Evolutionary conservation across 1,140 invertebrate species (phyloP), one percentile per base, ranked within the genome.

Genomic region (Chrysomallon squamiferum): DNA sequence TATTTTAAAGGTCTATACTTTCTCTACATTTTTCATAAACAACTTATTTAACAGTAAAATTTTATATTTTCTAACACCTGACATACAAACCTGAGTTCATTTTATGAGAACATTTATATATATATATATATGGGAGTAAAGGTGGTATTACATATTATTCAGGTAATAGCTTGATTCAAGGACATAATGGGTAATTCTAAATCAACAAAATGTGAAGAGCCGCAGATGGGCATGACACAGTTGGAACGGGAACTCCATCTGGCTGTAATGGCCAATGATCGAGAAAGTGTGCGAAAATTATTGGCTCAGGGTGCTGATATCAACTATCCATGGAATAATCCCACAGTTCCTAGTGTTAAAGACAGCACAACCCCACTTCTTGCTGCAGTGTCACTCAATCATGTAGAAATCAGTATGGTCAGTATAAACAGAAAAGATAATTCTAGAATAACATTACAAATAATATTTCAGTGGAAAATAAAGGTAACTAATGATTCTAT

Each of bases 271-370:
- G 73, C 72, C 20, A 85, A 85, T 66, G 80, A 85, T 61, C 70
- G 72, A 35, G 75, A 81, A 22, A 73, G 69, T 25, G 77, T 85
- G 9, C 61, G 72, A 4, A 62, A 67, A 29, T 52, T 80, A n/a
- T 66, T 79, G 13, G 65, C 58, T 25, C 69, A 78, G 38, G 79
- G 80, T n/a, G 81, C 78, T 20, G 80, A 85, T 59, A 69, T 85
- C 18, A 84, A 85, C 64, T 83, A 83, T 59, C 83, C 83, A 4
- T 85, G 81, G 81, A 80, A 74, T 61, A 84, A 83, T 59, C 80
- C 82, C 0, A 70, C 79, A 33, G 77, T 83, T 11, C 82, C 82
- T 6, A 83, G 81, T 69, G 77, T 85, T 9, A 85, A 85, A 58
- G 83, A 85, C 62, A 83, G 83, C 45, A 83, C 78, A 11, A 85